A percentile compares a stretch with the other conserved stretches of the same genome.
Conservation (phyloP, 2,797 vertebrate species). For the Squalus acanthias region DNA sequence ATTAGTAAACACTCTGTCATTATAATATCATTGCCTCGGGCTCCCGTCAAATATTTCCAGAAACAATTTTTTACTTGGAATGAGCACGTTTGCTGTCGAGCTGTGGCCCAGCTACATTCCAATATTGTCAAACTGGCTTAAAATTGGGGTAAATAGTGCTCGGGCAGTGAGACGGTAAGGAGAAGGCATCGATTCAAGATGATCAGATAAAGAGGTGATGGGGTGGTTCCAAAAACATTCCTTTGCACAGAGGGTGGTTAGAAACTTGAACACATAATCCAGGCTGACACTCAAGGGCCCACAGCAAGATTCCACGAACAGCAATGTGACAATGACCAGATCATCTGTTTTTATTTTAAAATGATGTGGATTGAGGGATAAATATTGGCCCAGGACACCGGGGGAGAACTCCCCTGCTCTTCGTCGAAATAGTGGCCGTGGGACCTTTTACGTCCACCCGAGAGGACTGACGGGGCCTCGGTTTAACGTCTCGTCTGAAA, state of each 20-base stretch:
- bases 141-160: background rate
- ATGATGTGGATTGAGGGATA: no score
- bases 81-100: background rate
- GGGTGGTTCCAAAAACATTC: background rate
- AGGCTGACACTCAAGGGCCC: background rate
- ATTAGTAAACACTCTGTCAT: background rate
- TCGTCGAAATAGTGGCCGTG: no score
- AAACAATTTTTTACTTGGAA: background rate
- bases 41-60: background rate
- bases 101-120: background rate
- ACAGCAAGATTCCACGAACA: no score
- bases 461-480: background rate
- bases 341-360: no score
- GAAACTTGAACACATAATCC: background rate
- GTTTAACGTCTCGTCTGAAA: background rate
- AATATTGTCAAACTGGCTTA: background rate
- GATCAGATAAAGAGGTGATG: background rate
- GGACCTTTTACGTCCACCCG: background rate
- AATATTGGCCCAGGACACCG: no score
- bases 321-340: no score
- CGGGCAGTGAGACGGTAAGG: background rate
- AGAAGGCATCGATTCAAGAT: background rate
- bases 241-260: background rate
- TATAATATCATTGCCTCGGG: background rate
- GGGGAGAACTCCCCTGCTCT: no score